phyloP scores from a whole-genome alignment of 2,888 invertebrate genomes.

The Pseudococcus longispinus region DNA sequence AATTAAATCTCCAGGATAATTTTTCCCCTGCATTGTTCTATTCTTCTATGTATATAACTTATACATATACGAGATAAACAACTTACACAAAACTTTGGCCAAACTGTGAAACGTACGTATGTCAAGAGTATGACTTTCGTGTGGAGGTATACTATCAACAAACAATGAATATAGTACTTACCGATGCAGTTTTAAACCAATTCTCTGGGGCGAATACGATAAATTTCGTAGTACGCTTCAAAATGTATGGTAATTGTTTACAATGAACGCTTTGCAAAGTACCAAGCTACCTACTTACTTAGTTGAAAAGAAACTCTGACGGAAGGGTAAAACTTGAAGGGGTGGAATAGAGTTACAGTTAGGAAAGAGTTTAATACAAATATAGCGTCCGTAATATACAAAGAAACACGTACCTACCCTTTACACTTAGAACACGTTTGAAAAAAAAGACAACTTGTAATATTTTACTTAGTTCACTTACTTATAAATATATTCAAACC shows the following conservation, averaged over 20 bases:
- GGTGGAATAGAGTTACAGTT: not conserved
- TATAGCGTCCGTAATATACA: not conserved
- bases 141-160: not conserved
- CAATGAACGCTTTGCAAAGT: constrained; percentile 16
- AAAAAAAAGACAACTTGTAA: not conserved
- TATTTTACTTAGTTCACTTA: not conserved
- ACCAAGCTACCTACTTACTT: not conserved
- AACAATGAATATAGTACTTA: not conserved
- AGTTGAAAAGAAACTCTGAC: not conserved
- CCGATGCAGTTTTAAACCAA: not conserved
- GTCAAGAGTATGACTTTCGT: not conserved
- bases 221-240: not conserved
- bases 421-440: too few species aligned
- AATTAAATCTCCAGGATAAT: not conserved
- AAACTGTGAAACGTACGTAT: not conserved
- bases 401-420: not conserved
- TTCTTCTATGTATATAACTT: not conserved
- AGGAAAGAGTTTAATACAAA: constrained; percentile 8
- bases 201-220: not conserved
- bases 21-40: not conserved
- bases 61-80: not conserved
- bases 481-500: not conserved
- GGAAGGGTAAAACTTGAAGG: not conserved
- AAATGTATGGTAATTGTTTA: constrained; percentile 37
- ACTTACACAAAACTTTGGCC: not conserved